phyloP scores from a whole-genome alignment of 35 echinoderm and acorn worm genomes.

The Stichopus chloronotus region DNA sequence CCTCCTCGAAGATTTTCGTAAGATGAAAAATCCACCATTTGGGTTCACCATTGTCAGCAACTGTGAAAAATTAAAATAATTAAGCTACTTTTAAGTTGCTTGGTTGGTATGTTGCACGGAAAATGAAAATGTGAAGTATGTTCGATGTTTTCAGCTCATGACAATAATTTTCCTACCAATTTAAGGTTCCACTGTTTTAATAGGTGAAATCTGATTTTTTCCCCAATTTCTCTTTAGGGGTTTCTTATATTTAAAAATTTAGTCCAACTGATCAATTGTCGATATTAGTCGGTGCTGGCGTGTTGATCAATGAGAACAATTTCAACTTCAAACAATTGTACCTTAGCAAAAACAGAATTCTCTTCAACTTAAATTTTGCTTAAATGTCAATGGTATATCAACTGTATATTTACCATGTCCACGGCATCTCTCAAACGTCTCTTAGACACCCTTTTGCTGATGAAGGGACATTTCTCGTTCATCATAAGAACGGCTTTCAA shows the following conservation, averaged over 20 bases:
- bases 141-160: too few relatives aligned
- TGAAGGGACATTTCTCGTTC: conserved; percentile 47
- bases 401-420: conserved; percentile 31
- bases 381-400: background rate
- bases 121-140: background rate
- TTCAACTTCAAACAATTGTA: background rate
- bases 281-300: too few relatives aligned
- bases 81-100: too few relatives aligned
- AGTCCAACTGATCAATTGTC: too few relatives aligned
- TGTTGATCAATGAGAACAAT: background rate
- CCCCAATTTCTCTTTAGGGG: too few relatives aligned
- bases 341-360: background rate
- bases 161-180: too few relatives aligned
- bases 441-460: background rate
- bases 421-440: conserved; percentile 19
- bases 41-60: conserved; percentile 79
- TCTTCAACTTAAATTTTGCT: background rate
- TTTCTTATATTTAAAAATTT: too few relatives aligned
- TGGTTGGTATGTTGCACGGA: background rate
- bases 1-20: conserved; percentile 86
- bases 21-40: conserved; percentile 82
- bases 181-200: too few relatives aligned
- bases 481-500: conserved; percentile 39
- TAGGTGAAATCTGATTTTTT: too few relatives aligned
- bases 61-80: conserved; percentile 19